Conservation (phyloP, 1,140 invertebrate species). For the Drosophila paulistorum region DNA sequence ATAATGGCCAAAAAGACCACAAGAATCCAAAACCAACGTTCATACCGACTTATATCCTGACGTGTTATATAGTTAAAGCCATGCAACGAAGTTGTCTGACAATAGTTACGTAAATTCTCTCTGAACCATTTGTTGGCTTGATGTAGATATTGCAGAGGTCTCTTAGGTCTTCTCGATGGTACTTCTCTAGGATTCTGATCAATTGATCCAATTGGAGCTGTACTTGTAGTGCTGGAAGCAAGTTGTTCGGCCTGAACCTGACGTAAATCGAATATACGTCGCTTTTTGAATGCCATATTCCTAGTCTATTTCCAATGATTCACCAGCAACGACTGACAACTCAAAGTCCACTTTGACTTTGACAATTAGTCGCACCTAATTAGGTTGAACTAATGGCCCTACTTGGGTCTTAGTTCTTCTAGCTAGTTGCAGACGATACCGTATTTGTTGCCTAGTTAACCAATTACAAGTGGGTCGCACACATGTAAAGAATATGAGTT, state of each 20-base stretch:
- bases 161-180: neutral
- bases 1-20: slow-evolving; percentile 82
- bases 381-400: slow-evolving; percentile 53
- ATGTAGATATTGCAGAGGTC: slow-evolving; percentile 9
- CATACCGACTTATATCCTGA: slow-evolving; percentile 59
- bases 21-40: slow-evolving; percentile 83
- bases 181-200: neutral
- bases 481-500: slow-evolving; percentile 85
- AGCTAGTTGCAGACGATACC: slow-evolving; percentile 36
- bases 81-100: slow-evolving; percentile 83
- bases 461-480: slow-evolving; percentile 75
- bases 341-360: neutral
- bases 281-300: slow-evolving; percentile 66
- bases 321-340: slow-evolving; percentile 13
- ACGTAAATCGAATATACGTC: slow-evolving; percentile 64
- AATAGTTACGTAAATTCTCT: slow-evolving; percentile 81
- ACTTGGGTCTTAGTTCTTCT: slow-evolving; percentile 12
- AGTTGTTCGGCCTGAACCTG: slow-evolving; percentile 56
- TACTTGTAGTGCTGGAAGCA: neutral
- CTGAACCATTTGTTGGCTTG: slow-evolving; percentile 59
- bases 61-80: slow-evolving; percentile 80
- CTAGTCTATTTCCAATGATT: neutral
- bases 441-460: slow-evolving; percentile 63
- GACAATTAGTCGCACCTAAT: slow-evolving; percentile 42
- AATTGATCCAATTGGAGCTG: slow-evolving; percentile 5